A percentile compares a stretch with the other conserved stretches of the same genome.
Conservation (phyloP, 2,797 vertebrate genomes). For the Coregonus ussuriensis region DNA sequence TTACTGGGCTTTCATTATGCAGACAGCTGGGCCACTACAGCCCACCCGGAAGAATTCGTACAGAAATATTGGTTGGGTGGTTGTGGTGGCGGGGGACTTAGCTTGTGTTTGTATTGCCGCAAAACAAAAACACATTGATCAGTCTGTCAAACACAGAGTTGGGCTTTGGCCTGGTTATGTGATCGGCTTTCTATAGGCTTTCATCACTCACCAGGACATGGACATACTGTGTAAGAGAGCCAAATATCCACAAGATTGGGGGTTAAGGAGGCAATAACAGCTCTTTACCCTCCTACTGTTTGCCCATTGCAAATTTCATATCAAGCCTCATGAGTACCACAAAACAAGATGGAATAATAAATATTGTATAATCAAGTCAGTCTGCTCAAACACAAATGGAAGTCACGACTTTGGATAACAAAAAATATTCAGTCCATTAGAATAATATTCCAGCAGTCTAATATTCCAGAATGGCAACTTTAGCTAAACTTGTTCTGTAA, state of each 20-base stretch:
- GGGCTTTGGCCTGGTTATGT: conserved; percentile 37
- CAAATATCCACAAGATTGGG: conserved; percentile 33
- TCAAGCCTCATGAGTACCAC: conserved; percentile 21
- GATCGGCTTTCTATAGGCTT: conserved; percentile 36
- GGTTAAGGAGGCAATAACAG: conserved; percentile 41
- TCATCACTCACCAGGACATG: conserved; percentile 46
- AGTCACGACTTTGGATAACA: conserved; percentile 7
- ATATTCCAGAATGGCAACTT: too few species aligned
- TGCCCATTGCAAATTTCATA: conserved; percentile 40
- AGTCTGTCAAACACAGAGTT: conserved; percentile 47
- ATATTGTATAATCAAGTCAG: background rate
- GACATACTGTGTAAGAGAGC: conserved; percentile 39
- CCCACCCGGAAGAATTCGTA: conserved; percentile 58
- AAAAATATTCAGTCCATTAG: background rate
- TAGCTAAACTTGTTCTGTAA: background rate
- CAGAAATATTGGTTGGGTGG: conserved; percentile 41
- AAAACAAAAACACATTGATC: conserved; percentile 59
- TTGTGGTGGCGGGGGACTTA: background rate
- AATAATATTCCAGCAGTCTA: background rate
- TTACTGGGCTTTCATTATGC: conserved; percentile 74
- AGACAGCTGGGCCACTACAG: conserved; percentile 68
- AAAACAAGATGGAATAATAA: background rate
- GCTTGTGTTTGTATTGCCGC: conserved; percentile 32
- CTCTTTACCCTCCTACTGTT: conserved; percentile 31
- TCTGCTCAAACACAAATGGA: background rate